Base-by-base conservation (phyloP, 30 jellyfish, hydroid and myxozoan genomes). In the Pelagia noctiluca region DNA sequence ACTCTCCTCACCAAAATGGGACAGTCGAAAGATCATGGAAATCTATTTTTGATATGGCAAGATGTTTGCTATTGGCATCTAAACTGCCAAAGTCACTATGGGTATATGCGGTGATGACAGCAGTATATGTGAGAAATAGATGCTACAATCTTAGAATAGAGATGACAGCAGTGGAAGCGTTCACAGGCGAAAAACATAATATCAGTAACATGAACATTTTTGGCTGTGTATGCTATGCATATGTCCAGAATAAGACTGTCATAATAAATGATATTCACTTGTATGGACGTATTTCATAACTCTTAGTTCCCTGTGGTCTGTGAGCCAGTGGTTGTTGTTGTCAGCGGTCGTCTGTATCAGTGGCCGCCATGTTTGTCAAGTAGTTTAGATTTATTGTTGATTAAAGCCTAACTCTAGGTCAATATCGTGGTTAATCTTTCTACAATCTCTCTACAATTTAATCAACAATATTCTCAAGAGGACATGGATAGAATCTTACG, bases 51-150 rank as follows among this genome's bases (percentile, higher is more conserved):
- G 87, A 54, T 2, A 83, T 83, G 88, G 82, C 63, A 19, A 70
- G 88, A 50, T 62, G 88, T 36, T 50, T 90, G 49, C 80, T 90
- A 42, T 21, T 75, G 21, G 96, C 76, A 64, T 67, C 96, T 25
- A 75, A 68, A 22, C 68, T 90, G 79, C 96, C 96, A 34, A 90
- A 90, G 69, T 47, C 50, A 42, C 63, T 90, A n/a, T 90, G 97
- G 97, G 63, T 85, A 21, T 90, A 90, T 68, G 92, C 97, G 0
- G 87, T 84, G 36, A 76, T 75, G 93, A 71, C 84, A 2, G 97
- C 96, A 12, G 50, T 69, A 54, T 65, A 87, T 47, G 49, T 89
- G 54, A 35, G 96, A 28, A 80, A 66, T 47, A 64, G 75, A 50
- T 80, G 75, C 38, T 80, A 72, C 62, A 72, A 50, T 52, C 36